Base-by-base conservation (phyloP, 2,797 vertebrate genomes). In the Acanthurus tractus region DNA sequence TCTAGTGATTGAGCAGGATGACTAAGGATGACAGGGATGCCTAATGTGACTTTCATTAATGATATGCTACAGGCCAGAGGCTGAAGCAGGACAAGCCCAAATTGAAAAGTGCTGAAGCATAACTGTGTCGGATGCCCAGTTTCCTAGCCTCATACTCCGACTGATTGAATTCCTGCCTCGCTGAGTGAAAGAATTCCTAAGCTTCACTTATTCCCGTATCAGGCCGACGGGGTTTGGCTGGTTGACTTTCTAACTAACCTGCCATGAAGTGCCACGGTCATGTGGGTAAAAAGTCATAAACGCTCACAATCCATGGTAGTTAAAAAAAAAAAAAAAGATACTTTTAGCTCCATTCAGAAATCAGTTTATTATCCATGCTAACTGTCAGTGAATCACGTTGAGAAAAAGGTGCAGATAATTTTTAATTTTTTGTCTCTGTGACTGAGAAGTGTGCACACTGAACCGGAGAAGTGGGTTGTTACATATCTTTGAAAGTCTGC, bases 71-170 rank as follows among this genome's bases (percentile, higher is more conserved):
- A 86, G 91, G 88, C 90, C 84, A 34, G 70, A 87, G 88, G 85
- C 92, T 83, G 78, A 84, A 83, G 86, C 83, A 85, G 88, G 77
- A 87, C 90, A 79, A 83, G 79, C 82, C 74, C 87, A 95, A 94
- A 94, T 94, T 94, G 93, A 94, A 94, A 94, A 91, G 93, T 91
- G 90, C 87, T 91, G 88, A 93, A 92, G 93, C 94, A 88, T 88
- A 93, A 88, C 94, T 88, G 92, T 92, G 88, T 91, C 84, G 81
- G 91, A 94, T 91, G 90, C 89, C 90, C 85, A 57, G 86, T 83
- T 93, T 92, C 90, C 93, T 70, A 71, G 86, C 81, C 84, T 77
- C 79, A 50, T 69, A 87, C 88, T 81, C 82, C 79, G 17, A 87
- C 80, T 90, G 93, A 94, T 89, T 93, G 90, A 92, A 94, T 92